phyloP scores from a whole-genome alignment of 92 coral and sea anemone species.

The Palythoa caribaeorum region DNA sequence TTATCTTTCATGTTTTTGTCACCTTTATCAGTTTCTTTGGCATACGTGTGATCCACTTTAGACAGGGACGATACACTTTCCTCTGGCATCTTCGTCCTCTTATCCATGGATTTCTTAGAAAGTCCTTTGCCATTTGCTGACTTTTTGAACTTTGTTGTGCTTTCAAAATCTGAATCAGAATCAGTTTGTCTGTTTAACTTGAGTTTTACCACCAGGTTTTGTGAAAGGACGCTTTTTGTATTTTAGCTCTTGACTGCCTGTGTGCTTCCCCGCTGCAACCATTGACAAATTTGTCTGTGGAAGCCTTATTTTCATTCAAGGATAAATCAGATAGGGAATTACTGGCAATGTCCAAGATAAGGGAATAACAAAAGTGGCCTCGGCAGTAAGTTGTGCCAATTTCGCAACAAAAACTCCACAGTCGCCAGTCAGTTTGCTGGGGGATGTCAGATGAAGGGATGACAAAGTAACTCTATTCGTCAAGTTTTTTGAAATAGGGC shows the following conservation, averaged over 20 bases:
- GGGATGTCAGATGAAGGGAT: slow-evolving; percentile 51
- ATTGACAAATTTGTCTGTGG: not conserved
- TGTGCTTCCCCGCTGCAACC: not conserved
- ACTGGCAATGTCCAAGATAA: slow-evolving; percentile 53
- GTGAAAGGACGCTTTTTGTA: not conserved
- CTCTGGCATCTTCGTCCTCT: not conserved
- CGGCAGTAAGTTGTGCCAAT: slow-evolving; percentile 39
- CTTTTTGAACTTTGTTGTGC: slow-evolving; percentile 29
- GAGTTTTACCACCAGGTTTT: not conserved
- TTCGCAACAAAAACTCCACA: slow-evolving; percentile 73
- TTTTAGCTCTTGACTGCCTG: not conserved
- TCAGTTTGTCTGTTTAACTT: slow-evolving; percentile 22
- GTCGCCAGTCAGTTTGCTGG: slow-evolving; percentile 63
- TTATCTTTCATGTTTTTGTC: not conserved
- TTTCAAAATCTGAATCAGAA: slow-evolving; percentile 42
- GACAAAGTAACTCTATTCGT: slow-evolving; percentile 41
- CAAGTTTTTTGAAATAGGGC: slow-evolving; percentile 1
- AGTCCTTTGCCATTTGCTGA: not conserved
- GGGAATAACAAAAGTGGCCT: slow-evolving; percentile 43
- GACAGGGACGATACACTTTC: slow-evolving; percentile 12
- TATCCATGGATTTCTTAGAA: not conserved
- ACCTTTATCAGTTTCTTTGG: slow-evolving; percentile 13
- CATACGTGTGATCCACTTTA: not conserved
- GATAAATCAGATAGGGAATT: not conserved
- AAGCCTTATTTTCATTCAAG: not conserved